Evolutionary conservation across 2,113 vertebrate species (phyloP), one percentile per base, ranked within the genome.

Genomic region (Apeltes quadracus): DNA sequence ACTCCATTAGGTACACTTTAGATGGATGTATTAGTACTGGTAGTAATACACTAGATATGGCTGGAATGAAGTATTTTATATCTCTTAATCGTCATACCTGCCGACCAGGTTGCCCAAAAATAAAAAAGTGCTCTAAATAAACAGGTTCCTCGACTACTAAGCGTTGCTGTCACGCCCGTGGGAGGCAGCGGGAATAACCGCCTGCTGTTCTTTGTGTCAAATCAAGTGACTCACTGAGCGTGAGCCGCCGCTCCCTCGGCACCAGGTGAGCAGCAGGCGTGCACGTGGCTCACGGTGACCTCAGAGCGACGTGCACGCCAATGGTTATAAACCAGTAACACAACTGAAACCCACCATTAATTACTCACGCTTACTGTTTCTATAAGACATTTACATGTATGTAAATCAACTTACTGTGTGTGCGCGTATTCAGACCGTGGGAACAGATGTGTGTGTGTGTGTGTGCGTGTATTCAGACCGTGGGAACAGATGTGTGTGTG

Each of bases 221-320:
- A 75, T 71, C 34, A n/a, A n/a, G 75, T 85, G 88, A 87, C 23
- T 88, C 81, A 87, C 23, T 0, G 15, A 1, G 68, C 44, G 29
- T 81, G 77, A 43, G 59, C 81, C 79, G 34, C 78, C 86, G 0
- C 87, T 79, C 88, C 88, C 84, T 20, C 12, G 72, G 54, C 70
- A 57, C 82, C 82, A 38, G 68, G 5, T 69, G 56, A 48, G 64
- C 72, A 57, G 80, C 82, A 38, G 68, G 5, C 66, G 56, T 44
- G 64, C 72, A 23, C 65, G 39, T 79, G 61, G 70, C 38, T 59
- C 36, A 43, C 27, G 25, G 65, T 39, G 36, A 41, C 22, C 61
- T 55, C 34, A 56, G 20, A 34, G 44, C 15, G 61, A 15, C 11
- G 14, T 43, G 15, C n/a, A 50, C 16, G 53, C 53, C 53, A 18